phyloP scores from a whole-genome alignment of 2,888 invertebrate genomes.

The Polymixis lichenea region DNA sequence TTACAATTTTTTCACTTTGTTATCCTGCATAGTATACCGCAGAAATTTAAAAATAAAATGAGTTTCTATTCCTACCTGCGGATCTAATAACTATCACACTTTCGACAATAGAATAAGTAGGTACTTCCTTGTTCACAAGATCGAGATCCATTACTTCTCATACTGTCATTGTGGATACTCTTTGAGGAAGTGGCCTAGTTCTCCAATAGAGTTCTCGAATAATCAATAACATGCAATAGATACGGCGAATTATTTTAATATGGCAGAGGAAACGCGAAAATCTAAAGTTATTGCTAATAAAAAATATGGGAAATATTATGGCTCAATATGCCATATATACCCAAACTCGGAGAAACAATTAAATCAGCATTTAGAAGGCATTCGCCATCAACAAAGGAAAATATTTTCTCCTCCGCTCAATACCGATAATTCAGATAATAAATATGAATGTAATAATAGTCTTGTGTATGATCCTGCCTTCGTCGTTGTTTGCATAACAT shows the following conservation, averaged over 20 bases:
- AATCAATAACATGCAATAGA: conserved; percentile 44
- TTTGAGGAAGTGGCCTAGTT: conserved; percentile 41
- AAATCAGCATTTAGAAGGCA: conserved; percentile 85
- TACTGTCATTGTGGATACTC: conserved; percentile 15
- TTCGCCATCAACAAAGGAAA: conserved; percentile 82
- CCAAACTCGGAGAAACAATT: conserved; percentile 87
- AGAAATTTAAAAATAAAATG: conserved; percentile 2
- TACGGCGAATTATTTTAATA: conserved; percentile 27
- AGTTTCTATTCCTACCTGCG: conserved; percentile 11
- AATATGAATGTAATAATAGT: conserved; percentile 73
- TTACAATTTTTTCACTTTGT: background rate
- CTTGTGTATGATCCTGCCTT: conserved; percentile 79
- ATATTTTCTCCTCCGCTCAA: conserved; percentile 70
- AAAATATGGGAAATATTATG: conserved; percentile 80
- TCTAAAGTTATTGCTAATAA: conserved; percentile 63
- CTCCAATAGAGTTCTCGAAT: conserved; percentile 19
- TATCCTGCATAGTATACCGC: too few relatives aligned
- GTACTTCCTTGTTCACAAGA: conserved; percentile 17
- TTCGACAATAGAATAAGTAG: conserved; percentile 30
- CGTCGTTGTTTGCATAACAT: conserved; percentile 77
- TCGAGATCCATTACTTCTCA: conserved; percentile 8
- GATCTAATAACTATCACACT: background rate
- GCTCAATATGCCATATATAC: conserved; percentile 79
- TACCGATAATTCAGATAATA: conserved; percentile 70
- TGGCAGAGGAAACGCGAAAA: conserved; percentile 68